Conservation (phyloP, 1,140 invertebrate genomes). For the Ostrea edulis region DNA sequence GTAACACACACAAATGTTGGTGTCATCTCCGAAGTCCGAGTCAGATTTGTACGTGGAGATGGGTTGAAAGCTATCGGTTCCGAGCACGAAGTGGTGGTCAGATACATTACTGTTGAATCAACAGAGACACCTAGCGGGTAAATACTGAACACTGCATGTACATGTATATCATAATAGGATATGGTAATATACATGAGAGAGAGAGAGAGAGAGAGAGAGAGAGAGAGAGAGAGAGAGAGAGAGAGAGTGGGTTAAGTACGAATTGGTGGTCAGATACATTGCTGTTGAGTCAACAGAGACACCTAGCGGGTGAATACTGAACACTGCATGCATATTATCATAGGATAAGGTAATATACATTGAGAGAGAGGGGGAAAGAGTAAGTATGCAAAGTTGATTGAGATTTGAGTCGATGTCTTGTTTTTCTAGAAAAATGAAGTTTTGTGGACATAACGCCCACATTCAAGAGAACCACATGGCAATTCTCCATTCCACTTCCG, state of each 20-base stretch:
- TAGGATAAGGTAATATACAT: background rate
- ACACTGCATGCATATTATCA: background rate
- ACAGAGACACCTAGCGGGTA: slow-evolving; percentile 42
- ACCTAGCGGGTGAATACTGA: slow-evolving; percentile 18
- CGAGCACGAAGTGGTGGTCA: slow-evolving; percentile 49
- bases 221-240: no score
- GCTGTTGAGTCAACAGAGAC: slow-evolving; percentile 48
- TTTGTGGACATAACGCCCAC: slow-evolving; percentile 47
- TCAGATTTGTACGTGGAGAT: slow-evolving; percentile 54
- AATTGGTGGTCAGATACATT: slow-evolving; percentile 42
- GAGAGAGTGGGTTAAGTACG: no score
- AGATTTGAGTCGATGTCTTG: background rate
- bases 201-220: background rate
- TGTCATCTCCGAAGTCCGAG: slow-evolving; percentile 52
- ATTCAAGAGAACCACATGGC: slow-evolving; percentile 31
- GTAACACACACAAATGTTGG: slow-evolving; percentile 56
- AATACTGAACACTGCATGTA: background rate
- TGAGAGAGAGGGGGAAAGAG: background rate
- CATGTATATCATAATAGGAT: no score
- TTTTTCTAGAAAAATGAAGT: slow-evolving; percentile 21
- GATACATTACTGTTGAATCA: slow-evolving; percentile 53
- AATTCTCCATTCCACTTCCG: background rate
- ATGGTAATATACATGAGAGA: background rate
- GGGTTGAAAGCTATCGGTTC: slow-evolving; percentile 38
- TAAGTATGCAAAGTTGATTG: background rate